Percentiles rank a stretch among this genome's conserved stretches.
Conservation (phyloP, 2,888 invertebrate genomes). For the Cantharis rufa region DNA sequence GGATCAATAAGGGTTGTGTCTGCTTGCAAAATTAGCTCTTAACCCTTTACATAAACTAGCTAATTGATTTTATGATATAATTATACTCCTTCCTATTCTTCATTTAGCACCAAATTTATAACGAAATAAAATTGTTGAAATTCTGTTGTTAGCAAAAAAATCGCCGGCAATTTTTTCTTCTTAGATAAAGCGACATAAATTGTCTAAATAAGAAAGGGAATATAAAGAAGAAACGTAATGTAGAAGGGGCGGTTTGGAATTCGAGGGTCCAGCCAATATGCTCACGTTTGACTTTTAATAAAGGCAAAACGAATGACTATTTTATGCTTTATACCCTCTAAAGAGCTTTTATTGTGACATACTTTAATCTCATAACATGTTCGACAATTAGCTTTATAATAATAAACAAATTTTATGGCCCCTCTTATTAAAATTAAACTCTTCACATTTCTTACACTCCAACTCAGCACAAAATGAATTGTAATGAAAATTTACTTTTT, state of each 20-base stretch:
- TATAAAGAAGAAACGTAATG: constrained; percentile 44
- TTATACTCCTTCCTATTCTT: constrained; percentile 26
- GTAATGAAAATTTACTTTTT: neutral
- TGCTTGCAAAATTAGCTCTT: constrained; percentile 41
- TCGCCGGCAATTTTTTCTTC: neutral
- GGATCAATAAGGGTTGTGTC: constrained; percentile 40
- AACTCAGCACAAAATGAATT: neutral
- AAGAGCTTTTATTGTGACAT: constrained; percentile 38
- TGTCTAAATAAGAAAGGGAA: constrained; percentile 46
- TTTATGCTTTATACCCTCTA: constrained; percentile 45
- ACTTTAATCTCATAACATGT: constrained; percentile 10
- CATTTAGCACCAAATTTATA: neutral
- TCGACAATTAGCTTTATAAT: constrained; percentile 36
- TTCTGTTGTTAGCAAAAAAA: neutral
- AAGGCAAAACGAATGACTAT: constrained; percentile 52
- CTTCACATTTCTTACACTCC: neutral
- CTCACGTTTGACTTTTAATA: constrained; percentile 55
- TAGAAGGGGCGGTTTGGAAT: constrained; percentile 39
- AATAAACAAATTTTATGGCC: constrained; percentile 13
- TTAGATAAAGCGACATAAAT: constrained; percentile 42
- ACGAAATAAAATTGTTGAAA: neutral
- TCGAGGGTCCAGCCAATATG: constrained; percentile 46
- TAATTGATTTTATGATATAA: constrained; percentile 42
- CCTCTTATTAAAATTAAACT: neutral
- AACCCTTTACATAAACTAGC: constrained; percentile 40